These are phyloP conservation scores for Muscicapa comitata DNA, from an alignment of 2,797 vertebrate species.

Conservation along the genomic window DNA sequence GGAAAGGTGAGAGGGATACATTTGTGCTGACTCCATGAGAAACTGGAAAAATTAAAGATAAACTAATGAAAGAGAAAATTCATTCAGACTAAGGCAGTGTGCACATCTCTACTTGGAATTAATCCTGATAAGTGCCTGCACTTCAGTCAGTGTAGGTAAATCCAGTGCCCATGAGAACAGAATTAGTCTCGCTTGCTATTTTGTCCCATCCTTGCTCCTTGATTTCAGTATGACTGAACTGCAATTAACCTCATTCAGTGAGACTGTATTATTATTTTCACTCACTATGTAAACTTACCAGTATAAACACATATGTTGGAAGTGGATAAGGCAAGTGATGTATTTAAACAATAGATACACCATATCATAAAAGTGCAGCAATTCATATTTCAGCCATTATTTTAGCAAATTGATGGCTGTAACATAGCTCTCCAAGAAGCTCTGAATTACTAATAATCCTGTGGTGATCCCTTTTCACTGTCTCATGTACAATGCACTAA, in stretches of 20 bases:
- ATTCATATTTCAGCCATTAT: background rate
- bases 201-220: background rate
- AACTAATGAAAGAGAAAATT: background rate
- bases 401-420: background rate
- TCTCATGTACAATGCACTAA: background rate
- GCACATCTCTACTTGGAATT: background rate
- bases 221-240: background rate
- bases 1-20: background rate
- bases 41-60: background rate
- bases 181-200: background rate
- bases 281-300: constrained; percentile 11
- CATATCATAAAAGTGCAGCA: background rate
- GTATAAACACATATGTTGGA: constrained; percentile 14
- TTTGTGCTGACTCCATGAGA: background rate
- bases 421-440: background rate
- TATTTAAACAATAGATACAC: constrained; percentile 22
- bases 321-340: background rate
- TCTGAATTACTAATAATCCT: background rate
- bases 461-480: background rate
- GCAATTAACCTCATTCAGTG: constrained; percentile 46
- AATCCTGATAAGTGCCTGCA: background rate
- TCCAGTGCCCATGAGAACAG: background rate
- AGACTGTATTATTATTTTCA: constrained; percentile 18
- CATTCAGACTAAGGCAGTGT: background rate
- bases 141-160: background rate